phyloP scores from a whole-genome alignment of 92 coral and sea anemone species.

The Actinernus sp. region DNA sequence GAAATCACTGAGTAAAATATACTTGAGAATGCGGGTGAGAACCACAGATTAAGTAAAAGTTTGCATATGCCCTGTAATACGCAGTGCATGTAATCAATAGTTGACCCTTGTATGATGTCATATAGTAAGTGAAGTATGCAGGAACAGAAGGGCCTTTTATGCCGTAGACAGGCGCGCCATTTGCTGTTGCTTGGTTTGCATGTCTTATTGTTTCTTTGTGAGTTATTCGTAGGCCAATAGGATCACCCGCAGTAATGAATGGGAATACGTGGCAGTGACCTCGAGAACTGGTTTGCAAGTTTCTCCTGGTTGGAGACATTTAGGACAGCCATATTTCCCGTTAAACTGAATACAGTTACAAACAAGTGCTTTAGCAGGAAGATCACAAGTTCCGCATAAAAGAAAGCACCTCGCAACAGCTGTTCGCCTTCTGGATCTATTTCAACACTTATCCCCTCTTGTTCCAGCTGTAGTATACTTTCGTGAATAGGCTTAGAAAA shows the following conservation, averaged over 20 bases:
- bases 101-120: conserved; percentile 41
- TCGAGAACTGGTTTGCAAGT: conserved; percentile 33
- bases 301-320: conserved; percentile 58
- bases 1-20: conserved; percentile 39
- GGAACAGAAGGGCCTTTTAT: conserved; percentile 34
- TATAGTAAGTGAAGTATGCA: background rate
- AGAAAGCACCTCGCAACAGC: too few relatives aligned
- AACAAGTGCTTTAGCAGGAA: conserved; percentile 54
- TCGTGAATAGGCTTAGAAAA: too few relatives aligned
- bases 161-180: conserved; percentile 22
- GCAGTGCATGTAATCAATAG: conserved; percentile 82
- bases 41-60: conserved; percentile 62
- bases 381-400: conserved; percentile 55
- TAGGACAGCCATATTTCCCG: conserved; percentile 60
- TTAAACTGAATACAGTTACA: conserved; percentile 66
- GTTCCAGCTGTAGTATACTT: too few relatives aligned
- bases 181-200: conserved; percentile 27
- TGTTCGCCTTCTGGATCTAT: too few relatives aligned
- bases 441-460: too few relatives aligned
- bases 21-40: conserved; percentile 4
- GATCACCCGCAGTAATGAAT: conserved; percentile 32
- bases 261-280: conserved; percentile 12
- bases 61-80: conserved; percentile 63
- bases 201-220: conserved; percentile 13
- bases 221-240: conserved; percentile 54